Percentiles rank a stretch among this genome's conserved stretches.
Conservation (phyloP, 2,888 invertebrate genomes). For the Polyploca ridens region DNA sequence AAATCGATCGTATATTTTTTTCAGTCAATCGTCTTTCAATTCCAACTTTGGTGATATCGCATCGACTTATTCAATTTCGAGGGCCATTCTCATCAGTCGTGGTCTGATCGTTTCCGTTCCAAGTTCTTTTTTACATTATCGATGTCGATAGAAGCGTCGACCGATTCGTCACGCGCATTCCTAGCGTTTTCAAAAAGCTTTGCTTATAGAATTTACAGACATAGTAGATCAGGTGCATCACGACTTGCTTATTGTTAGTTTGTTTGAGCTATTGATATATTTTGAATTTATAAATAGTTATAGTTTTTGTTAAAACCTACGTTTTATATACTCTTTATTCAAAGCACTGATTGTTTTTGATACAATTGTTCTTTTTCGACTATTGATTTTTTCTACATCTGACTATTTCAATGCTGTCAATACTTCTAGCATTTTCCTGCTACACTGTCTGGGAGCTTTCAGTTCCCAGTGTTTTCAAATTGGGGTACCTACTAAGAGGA, state of each 20-base stretch:
- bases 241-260: background rate
- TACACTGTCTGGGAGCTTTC: too few species aligned
- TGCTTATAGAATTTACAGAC: slow-evolving; percentile 53
- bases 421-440: too few species aligned
- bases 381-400: too few species aligned
- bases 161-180: slow-evolving; percentile 79
- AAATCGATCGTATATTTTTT: slow-evolving; percentile 74
- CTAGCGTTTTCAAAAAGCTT: slow-evolving; percentile 59
- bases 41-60: slow-evolving; percentile 75
- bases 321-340: too few species aligned
- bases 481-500: too few species aligned
- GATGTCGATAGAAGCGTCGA: slow-evolving; percentile 59
- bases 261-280: background rate
- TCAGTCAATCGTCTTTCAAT: slow-evolving; percentile 77
- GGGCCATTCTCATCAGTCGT: slow-evolving; percentile 72
- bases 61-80: slow-evolving; percentile 80
- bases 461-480: too few species aligned
- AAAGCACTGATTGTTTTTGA: too few species aligned
- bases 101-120: slow-evolving; percentile 75
- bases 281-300: background rate
- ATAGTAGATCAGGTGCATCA: slow-evolving; percentile 49
- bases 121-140: slow-evolving; percentile 50
- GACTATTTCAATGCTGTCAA: too few species aligned
- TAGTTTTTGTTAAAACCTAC: too few species aligned
- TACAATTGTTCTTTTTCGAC: too few species aligned